Evolutionary conservation across 2,113 vertebrate genomes (phyloP).

Genomic region (Fregata magnificens): DNA sequence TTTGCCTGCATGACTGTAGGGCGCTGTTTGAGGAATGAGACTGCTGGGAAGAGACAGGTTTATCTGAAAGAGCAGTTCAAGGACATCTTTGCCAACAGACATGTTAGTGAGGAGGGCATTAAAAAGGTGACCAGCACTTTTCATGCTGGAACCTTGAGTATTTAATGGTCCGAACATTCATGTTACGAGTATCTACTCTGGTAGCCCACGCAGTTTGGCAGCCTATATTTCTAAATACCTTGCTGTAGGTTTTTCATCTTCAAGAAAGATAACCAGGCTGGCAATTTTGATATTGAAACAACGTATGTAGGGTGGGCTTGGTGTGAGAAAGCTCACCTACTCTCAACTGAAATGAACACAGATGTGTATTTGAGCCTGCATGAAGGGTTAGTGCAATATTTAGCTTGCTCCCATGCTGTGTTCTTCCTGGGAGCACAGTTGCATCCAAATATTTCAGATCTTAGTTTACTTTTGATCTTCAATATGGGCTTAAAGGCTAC

Average conservation of each 20-base stretch:
- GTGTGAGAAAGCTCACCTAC: not conserved
- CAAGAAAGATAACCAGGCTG: not conserved
- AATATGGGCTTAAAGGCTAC: not conserved
- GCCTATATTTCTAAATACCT: not conserved
- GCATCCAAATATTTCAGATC: not conserved
- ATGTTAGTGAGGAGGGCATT: not conserved
- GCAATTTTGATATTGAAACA: not conserved
- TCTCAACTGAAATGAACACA: not conserved
- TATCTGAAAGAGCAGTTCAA: not conserved
- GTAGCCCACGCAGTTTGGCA: not conserved
- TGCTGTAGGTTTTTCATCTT: not conserved
- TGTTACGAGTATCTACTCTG: not conserved
- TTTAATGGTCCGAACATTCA: not conserved
- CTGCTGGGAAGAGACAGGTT: not conserved
- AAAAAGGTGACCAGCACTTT: not conserved
- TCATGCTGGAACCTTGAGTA: not conserved
- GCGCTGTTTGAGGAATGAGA: not conserved
- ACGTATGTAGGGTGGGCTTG: fast-evolving
- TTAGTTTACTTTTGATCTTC: not conserved
- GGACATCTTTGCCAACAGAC: not conserved
- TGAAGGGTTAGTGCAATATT: not conserved
- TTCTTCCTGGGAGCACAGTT: not conserved
- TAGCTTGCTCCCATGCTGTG: not conserved
- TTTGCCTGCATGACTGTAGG: not conserved
- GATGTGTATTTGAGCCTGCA: not conserved